Conservation (phyloP, 1,140 invertebrate species). For the Bicyclus anynana region DNA sequence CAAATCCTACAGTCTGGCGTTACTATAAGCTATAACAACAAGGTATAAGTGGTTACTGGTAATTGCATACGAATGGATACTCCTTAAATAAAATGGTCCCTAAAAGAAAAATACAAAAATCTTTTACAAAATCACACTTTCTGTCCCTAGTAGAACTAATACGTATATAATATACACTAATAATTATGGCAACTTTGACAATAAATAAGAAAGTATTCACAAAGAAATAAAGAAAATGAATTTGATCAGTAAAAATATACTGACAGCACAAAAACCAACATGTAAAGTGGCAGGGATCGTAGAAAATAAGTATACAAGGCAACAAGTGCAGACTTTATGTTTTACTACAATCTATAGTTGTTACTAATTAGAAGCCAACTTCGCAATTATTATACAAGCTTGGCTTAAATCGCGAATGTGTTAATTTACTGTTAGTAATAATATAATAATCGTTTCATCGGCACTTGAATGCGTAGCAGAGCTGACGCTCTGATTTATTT, state of each 20-base stretch:
- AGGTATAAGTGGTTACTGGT: conserved; percentile 32
- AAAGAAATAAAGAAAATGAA: conserved; percentile 42
- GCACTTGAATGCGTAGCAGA: conserved; percentile 28
- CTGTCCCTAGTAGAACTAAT: conserved; percentile 58
- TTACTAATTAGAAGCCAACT: conserved; percentile 68
- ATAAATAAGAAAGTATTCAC: conserved; percentile 74
- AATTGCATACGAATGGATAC: conserved; percentile 49
- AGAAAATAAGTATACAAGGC: conserved; percentile 73
- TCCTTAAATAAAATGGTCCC: conserved; percentile 72
- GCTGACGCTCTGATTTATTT: conserved; percentile 11
- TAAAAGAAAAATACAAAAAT: conserved; percentile 66
- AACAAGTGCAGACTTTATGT: conserved; percentile 76
- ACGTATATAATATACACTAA: conserved; percentile 74
- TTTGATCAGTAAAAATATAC: conserved; percentile 42
- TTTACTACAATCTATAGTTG: conserved; percentile 65
- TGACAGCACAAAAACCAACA: conserved; percentile 58
- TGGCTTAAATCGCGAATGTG: conserved; percentile 67
- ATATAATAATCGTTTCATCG: conserved; percentile 49
- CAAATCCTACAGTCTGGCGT: conserved; percentile 53
- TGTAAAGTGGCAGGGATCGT: conserved; percentile 43
- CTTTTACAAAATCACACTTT: conserved; percentile 64
- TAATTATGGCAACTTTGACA: conserved; percentile 76
- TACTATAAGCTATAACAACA: conserved; percentile 30
- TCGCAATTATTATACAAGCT: conserved; percentile 64
- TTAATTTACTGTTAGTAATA: conserved; percentile 69